Conservation (phyloP, 2,888 invertebrate species). For the Calameuta pallipes region DNA sequence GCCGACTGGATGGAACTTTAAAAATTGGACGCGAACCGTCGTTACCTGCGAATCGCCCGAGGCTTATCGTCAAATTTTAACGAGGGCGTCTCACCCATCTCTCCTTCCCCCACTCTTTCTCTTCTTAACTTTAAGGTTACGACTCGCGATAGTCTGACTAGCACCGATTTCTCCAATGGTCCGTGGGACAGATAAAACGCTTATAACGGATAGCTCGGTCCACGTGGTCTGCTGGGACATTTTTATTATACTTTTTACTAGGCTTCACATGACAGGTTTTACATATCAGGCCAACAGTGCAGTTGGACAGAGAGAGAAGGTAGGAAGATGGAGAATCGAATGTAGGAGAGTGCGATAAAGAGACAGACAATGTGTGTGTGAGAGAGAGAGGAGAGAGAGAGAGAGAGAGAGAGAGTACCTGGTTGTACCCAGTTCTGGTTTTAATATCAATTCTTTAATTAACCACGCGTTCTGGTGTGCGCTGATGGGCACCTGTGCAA, state of each 20-base stretch:
- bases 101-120: constrained; percentile 7
- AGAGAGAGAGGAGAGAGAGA: too few relatives aligned
- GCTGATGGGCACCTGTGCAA: constrained; percentile 8
- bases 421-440: neutral
- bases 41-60: constrained; percentile 21
- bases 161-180: constrained; percentile 23
- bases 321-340: neutral
- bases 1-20: neutral
- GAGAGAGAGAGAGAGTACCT: neutral
- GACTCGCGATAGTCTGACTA: constrained; percentile 25
- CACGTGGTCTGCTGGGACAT: neutral
- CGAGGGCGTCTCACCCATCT: constrained; percentile 18
- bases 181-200: constrained; percentile 10
- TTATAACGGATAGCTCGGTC: neutral
- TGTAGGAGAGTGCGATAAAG: neutral
- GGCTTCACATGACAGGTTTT: neutral
- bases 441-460: constrained; percentile 36
- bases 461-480: constrained; percentile 16
- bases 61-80: constrained; percentile 22
- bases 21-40: constrained; percentile 4
- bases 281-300: neutral
- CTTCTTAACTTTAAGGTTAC: constrained; percentile 22
- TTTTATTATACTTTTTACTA: neutral
- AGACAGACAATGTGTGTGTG: neutral
- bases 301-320: neutral